Base-by-base conservation (phyloP, 2,113 vertebrate species). In the Percina caprodes region DNA sequence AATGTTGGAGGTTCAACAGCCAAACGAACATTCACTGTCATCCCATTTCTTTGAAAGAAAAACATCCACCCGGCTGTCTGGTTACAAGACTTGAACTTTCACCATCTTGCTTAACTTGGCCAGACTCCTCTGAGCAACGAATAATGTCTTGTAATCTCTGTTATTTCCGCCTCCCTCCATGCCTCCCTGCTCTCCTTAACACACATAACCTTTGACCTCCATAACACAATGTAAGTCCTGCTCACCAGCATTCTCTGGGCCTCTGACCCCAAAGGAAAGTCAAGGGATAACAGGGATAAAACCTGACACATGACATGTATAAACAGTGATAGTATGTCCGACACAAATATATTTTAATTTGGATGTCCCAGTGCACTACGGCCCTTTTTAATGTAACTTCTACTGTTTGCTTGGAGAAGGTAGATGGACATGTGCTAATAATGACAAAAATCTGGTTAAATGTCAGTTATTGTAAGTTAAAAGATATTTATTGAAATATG, bases 1-100 rank as follows among this genome's bases (percentile, higher is more conserved):
- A 14, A 7, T 2, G 24, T 54, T 61, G 35, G 0, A 15, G 26
- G 39, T 46, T 76, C n/a, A 49, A 56, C 7, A 62, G 48, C n/a
- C 35, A 16, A 48, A 62, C 56, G 21, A 33, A 49, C 23, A n/a
- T 46, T 7, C 18, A 14, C 74, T 67, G 60, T 80, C 69, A 33
- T 80, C 54, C 11, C 42, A 42, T 55, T 56, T 26, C 77, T 55
- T 54, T 72, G 42, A 85, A 5, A 46, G 15, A 66, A 80, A 80
- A 21, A 42, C 61, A 58, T 7, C 73, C 73, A 58, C 42, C 26
- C 75, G n/a, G 74, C 76, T 55, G 63, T 73, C 2, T 58, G 8
- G 21, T 79, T 78, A 70, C 24, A 63, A 79, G 45, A 45, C 52
- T 54, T 88, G 86, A 91, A 86, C 89, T 88, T 91, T 89, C 79